A percentile compares a stretch with the other conserved stretches of the same genome.
Conservation (phyloP, 1,140 invertebrate species). For the Vollenhovia emeryi region DNA sequence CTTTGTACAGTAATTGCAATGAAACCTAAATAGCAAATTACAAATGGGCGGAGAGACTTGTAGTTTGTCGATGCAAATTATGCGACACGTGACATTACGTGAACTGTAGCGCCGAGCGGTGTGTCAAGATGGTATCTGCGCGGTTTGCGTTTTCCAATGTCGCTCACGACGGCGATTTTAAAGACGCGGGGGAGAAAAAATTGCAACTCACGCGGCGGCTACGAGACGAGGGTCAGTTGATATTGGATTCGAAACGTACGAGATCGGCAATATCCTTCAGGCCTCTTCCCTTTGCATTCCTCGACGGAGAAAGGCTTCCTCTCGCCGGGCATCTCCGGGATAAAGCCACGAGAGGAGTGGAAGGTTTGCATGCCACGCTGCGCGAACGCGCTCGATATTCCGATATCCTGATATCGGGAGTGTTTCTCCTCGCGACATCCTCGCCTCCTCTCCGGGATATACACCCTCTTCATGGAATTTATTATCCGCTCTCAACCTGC, state of each 20-base stretch:
- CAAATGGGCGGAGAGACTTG: neutral
- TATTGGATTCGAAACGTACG: constrained; percentile 71
- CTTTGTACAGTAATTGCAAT: constrained; percentile 1
- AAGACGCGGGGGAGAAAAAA: constrained; percentile 10
- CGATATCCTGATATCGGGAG: constrained; percentile 74
- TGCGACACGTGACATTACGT: constrained; percentile 26
- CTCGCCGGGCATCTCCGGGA: constrained; percentile 44
- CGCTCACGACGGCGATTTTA: constrained; percentile 41
- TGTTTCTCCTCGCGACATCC: constrained; percentile 68
- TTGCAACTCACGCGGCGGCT: neutral
- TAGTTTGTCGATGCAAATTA: neutral
- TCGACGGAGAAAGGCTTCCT: constrained; percentile 45
- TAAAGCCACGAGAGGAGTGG: constrained; percentile 69
- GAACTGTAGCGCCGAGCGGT: neutral
- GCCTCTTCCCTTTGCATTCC: constrained; percentile 51
- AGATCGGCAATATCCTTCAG: constrained; percentile 69
- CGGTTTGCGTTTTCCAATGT: constrained; percentile 18
- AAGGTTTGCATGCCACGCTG: constrained; percentile 65
- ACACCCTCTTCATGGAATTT: constrained; percentile 66
- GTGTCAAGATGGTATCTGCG: constrained; percentile 34
- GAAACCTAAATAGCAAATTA: neutral
- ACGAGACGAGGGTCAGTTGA: constrained; percentile 30
- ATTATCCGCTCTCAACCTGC: constrained; percentile 64
- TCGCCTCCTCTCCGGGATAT: constrained; percentile 28
- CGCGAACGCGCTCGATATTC: constrained; percentile 70